Conservation (phyloP, 2,888 invertebrate genomes). For the Tromatobia lineatoria region DNA sequence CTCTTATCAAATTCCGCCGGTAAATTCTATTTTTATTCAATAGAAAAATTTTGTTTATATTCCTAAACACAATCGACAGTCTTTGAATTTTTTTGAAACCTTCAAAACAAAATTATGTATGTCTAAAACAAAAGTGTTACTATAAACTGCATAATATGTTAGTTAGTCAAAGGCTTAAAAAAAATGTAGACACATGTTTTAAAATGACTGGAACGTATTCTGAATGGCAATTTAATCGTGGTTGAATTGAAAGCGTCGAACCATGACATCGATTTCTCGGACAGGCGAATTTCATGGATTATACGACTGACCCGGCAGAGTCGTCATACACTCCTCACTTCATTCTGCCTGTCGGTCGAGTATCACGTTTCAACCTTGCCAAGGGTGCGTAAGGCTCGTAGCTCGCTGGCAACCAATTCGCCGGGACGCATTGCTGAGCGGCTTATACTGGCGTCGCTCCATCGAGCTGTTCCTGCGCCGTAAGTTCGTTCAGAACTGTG, state of each 20-base stretch:
- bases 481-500: conserved; percentile 54
- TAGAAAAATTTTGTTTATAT: too few relatives aligned
- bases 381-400: conserved; percentile 50
- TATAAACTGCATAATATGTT: too few relatives aligned
- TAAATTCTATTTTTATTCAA: too few relatives aligned
- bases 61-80: too few relatives aligned
- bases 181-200: background rate
- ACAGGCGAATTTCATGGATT: conserved; percentile 29
- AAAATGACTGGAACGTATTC: background rate
- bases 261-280: conserved; percentile 33
- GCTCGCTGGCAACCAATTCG: conserved; percentile 34
- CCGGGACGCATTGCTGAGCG: conserved; percentile 35
- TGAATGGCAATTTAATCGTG: background rate
- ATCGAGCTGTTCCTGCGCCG: conserved; percentile 45
- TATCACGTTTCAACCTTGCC: conserved; percentile 26
- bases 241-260: background rate
- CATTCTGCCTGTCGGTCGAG: conserved; percentile 19
- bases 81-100: too few relatives aligned
- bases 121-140: too few relatives aligned
- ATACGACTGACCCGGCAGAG: conserved; percentile 33
- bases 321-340: background rate
- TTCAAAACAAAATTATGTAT: too few relatives aligned
- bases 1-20: too few relatives aligned
- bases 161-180: background rate
- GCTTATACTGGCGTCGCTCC: background rate